Base-by-base conservation (phyloP, 2,113 vertebrate species). In the Oreocharis arfaki region DNA sequence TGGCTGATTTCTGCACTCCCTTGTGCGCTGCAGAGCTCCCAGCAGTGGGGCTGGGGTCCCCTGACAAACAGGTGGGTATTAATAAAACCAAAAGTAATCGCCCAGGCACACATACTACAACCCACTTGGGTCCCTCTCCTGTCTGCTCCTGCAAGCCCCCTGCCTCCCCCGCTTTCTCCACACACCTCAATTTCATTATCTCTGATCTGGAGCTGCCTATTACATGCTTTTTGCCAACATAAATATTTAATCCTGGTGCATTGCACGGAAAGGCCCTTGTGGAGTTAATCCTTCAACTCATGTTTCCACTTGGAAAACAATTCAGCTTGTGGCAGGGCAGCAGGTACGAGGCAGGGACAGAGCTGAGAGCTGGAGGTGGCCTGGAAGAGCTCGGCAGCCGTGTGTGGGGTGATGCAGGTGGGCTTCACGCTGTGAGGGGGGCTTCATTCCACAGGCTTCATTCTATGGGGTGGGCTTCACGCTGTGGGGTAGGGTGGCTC, bases 221-320 rank as follows among this genome's bases (percentile, higher is more conserved):
- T 61, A 90, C 35, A 39, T 33, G 78, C 59, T 94, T 95, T 90
- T 92, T 97, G 95, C 96, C 97, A 97, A 97, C 86, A 95, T 94
- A 97, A 97, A 97, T 97, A 97, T 96, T 97, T 96, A 95, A 96
- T 95, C 96, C 93, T 22, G 3, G 76, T 10, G 46, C 86, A 87
- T 20, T 76, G 88, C 91, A 96, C 56, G 60, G 95, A 91, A 93
- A 95, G 64, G 83, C 81, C 35, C 37, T 85, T 59, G 55, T 83
- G 84, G 91, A 91, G 61, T 91, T 97, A 91, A 97, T 81, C 81
- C 78, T 91, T 94, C 56, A 86, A 83, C 78, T 90, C 92, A 30
- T 41, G 56, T 97, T 97, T 97, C 94, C 76, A 65, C 50, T 94
- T 93, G 87, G 94, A 95, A 96, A 97, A 97, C 79, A 93, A 88